These are phyloP conservation scores for Passer montanus DNA, from an alignment of 2,113 vertebrate species.

Conservation along the genomic window DNA sequence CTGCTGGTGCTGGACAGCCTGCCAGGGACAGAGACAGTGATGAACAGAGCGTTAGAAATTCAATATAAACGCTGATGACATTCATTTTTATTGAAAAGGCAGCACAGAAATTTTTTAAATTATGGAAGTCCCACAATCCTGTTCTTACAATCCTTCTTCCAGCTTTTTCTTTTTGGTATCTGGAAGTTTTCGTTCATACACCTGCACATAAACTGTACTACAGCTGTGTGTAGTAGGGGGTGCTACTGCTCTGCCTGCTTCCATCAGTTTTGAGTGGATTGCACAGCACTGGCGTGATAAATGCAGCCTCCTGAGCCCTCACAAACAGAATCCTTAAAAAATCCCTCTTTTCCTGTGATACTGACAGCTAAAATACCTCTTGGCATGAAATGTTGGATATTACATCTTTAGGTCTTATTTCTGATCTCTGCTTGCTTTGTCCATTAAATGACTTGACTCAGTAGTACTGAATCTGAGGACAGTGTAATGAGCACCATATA, in stretches of 20 bases:
- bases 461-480: neutral
- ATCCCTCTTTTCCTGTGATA: fast-evolving
- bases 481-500: neutral
- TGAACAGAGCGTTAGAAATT: fast-evolving
- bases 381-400: neutral
- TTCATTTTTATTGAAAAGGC: neutral
- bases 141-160: neutral
- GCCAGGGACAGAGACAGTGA: neutral
- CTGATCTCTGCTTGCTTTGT: neutral
- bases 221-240: neutral
- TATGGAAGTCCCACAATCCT: neutral
- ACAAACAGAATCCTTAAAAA: neutral
- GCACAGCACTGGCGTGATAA: fast-evolving
- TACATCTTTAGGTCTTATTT: neutral
- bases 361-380: neutral
- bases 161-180: neutral
- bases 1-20: conserved; percentile 80
- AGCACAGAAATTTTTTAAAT: neutral
- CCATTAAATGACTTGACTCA: neutral
- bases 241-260: neutral
- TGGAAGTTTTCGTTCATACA: neutral
- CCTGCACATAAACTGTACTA: fast-evolving
- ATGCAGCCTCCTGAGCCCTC: neutral
- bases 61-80: fast-evolving
- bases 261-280: neutral